Evolutionary conservation across 2,888 invertebrate genomes (phyloP).

Genomic region (Torymus texanus): DNA sequence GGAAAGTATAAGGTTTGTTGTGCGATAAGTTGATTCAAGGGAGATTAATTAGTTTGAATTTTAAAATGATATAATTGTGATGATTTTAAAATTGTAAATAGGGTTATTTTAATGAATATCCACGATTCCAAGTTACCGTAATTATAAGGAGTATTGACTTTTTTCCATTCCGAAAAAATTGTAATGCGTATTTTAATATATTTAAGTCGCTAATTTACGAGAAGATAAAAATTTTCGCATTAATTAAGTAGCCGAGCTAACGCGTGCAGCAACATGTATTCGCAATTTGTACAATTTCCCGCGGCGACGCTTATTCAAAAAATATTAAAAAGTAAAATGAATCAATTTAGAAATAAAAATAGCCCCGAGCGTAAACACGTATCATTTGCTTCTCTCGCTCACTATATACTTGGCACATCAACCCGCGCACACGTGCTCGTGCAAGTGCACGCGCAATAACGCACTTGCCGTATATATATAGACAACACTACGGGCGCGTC

Average conservation of each 20-base stretch:
- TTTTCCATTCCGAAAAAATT: too few relatives aligned
- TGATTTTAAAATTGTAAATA: too few relatives aligned
- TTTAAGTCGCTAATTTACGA: too few relatives aligned
- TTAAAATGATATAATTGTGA: too few relatives aligned
- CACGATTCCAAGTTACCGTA: too few relatives aligned
- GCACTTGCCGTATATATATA: constrained; percentile 3
- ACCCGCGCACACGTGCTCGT: background rate
- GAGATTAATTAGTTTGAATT: too few relatives aligned
- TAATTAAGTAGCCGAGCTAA: too few relatives aligned
- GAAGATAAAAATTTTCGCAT: too few relatives aligned
- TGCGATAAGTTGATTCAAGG: background rate
- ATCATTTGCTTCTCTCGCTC: constrained; percentile 32
- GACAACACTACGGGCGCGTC: background rate
- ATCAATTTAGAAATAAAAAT: constrained; percentile 30
- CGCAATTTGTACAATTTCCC: background rate
- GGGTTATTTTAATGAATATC: too few relatives aligned
- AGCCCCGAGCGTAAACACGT: constrained; percentile 18
- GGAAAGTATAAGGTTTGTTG: constrained; percentile 10
- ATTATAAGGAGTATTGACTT: too few relatives aligned
- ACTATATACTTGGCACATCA: background rate
- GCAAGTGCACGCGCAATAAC: constrained; percentile 23
- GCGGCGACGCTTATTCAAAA: background rate
- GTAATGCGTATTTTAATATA: too few relatives aligned
- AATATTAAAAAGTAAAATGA: constrained; percentile 21
- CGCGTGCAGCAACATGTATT: too few relatives aligned